These are phyloP conservation scores for Papio anubis DNA, from an alignment of 2,113 vertebrate genomes.

Conservation along the genomic window DNA sequence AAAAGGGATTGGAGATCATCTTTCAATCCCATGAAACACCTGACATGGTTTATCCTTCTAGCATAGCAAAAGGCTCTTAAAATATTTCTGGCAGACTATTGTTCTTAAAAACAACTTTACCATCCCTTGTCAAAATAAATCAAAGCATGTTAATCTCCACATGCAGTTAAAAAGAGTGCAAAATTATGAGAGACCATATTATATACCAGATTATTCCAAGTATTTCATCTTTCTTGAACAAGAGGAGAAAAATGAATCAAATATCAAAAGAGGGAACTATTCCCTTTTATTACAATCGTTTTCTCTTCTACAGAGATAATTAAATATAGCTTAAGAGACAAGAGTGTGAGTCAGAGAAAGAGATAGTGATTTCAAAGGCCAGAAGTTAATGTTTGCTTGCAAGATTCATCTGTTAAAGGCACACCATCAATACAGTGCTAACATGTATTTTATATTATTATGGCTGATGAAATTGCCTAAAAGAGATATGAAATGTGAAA, in stretches of 20 bases:
- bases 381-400: slow-evolving; percentile 70
- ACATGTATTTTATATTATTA: slow-evolving; percentile 26
- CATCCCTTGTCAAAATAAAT: slow-evolving; percentile 83
- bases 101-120: slow-evolving; percentile 79
- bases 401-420: slow-evolving; percentile 31
- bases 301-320: slow-evolving; percentile 78
- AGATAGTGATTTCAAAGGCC: slow-evolving; percentile 68
- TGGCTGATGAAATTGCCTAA: slow-evolving; percentile 15
- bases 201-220: slow-evolving; percentile 80
- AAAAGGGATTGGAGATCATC: slow-evolving; percentile 68
- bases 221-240: slow-evolving; percentile 80
- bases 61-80: slow-evolving; percentile 78
- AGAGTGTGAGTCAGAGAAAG: slow-evolving; percentile 70
- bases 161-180: slow-evolving; percentile 79
- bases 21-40: slow-evolving; percentile 72
- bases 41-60: slow-evolving; percentile 70
- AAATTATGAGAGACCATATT: slow-evolving; percentile 80
- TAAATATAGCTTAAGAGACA: slow-evolving; percentile 79
- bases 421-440: neutral
- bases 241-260: slow-evolving; percentile 79
- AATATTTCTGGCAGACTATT: slow-evolving; percentile 80
- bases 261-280: slow-evolving; percentile 79
- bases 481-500: neutral
- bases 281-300: slow-evolving; percentile 80
- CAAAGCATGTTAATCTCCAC: slow-evolving; percentile 78